Evolutionary conservation across 30 jellyfish, hydroid and myxozoan species (phyloP).

Genomic region (Nemopilema nomurai): DNA sequence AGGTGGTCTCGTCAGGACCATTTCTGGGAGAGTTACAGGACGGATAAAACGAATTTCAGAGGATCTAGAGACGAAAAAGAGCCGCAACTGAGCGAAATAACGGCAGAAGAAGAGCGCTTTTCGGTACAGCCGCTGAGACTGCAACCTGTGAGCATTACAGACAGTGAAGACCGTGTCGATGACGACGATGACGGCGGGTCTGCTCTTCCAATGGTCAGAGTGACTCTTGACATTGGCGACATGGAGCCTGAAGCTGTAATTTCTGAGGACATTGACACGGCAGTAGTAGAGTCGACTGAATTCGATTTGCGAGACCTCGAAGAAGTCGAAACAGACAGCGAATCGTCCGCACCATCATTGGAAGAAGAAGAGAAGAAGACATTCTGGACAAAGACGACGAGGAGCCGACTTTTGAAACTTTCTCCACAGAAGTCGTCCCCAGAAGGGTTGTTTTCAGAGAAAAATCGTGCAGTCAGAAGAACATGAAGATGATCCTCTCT

Average conservation of each 20-base stretch:
- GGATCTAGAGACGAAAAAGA: background rate
- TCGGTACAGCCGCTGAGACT: background rate
- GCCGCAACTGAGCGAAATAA: background rate
- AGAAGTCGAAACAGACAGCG: slow-evolving; percentile 11
- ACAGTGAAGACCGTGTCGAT: background rate
- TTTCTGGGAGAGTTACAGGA: background rate
- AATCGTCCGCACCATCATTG: too few species aligned
- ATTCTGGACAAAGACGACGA: background rate
- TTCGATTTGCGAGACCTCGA: background rate
- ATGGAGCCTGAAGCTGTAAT: background rate
- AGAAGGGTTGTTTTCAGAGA: slow-evolving; percentile 14
- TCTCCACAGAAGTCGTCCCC: slow-evolving; percentile 6
- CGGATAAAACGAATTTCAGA: background rate
- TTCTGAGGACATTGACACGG: background rate
- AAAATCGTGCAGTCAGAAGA: background rate
- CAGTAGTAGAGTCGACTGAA: slow-evolving; percentile 16
- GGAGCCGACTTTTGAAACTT: background rate
- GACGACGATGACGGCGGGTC: background rate
- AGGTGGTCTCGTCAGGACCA: background rate
- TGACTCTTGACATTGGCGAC: background rate
- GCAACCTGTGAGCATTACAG: background rate
- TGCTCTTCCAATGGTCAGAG: background rate
- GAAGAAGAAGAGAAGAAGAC: background rate
- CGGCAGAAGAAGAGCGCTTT: background rate
- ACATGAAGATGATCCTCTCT: background rate